A percentile compares a stretch with the other conserved stretches of the same genome.
Conservation (phyloP, 2,113 vertebrate species). For the Channa argus region DNA sequence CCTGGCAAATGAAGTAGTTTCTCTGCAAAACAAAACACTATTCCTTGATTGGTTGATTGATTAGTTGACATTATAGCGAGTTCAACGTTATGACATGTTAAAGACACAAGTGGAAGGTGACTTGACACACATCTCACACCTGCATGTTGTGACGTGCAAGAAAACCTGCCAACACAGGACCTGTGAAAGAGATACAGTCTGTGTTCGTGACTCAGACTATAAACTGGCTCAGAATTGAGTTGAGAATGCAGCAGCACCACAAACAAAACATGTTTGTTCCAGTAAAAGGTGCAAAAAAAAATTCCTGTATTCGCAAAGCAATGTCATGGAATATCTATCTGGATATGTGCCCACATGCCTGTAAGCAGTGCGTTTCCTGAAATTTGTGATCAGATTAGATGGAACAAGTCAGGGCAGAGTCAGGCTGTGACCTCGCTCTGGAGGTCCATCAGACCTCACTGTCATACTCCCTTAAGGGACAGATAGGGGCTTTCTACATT, state of each 20-base stretch:
- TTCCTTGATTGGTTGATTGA: neutral
- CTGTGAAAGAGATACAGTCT: neutral
- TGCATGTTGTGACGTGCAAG: neutral
- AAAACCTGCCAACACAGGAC: constrained; percentile 15
- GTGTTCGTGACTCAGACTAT: constrained; percentile 1
- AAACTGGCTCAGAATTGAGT: neutral
- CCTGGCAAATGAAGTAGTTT: constrained; percentile 2
- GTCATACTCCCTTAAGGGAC: constrained; percentile 24
- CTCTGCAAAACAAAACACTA: constrained; percentile 6
- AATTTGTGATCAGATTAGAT: constrained; percentile 1
- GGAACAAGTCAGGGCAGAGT: constrained; percentile 17
- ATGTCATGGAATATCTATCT: neutral
- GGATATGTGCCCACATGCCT: neutral
- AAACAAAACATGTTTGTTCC: constrained; percentile 17
- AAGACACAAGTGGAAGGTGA: neutral
- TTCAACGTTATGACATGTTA: neutral
- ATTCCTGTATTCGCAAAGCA: neutral
- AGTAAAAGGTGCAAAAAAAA: constrained; percentile 4
- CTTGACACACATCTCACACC: constrained; percentile 26
- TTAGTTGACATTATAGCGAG: neutral
- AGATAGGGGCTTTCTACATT: neutral
- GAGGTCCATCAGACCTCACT: constrained; percentile 29
- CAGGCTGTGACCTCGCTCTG: constrained; percentile 17
- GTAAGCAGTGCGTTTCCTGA: neutral
- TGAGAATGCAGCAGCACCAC: neutral